Evolutionary conservation across 2,888 invertebrate genomes (phyloP), one percentile per base, ranked within the genome.

Genomic region (Apoderus coryli): DNA sequence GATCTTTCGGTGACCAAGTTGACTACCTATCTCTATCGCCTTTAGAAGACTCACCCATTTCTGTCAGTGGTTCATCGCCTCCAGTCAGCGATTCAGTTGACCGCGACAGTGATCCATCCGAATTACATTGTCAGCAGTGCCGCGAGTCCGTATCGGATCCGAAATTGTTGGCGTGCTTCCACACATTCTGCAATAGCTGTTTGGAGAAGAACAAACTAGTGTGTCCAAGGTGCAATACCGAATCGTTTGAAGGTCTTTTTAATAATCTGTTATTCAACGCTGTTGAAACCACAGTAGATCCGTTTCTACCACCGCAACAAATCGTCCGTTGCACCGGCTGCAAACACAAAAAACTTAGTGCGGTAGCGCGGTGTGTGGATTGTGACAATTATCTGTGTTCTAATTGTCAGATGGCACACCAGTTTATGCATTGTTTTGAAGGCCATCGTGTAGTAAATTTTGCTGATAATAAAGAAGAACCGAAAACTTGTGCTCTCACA

Each of bases 341-440:
- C 68, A 95, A 93, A 62, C 85, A 85, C 44, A 85, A 84, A 56
- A 86, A 90, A 58, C 77, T 85, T 11, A 82, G 81, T 72, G 93
- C 93, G 27, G 86, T 92, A 34, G 92, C 92, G 38, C 82, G 88
- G 56, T 95, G 93, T 61, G 81, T 88, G 52, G 93, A 95, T 60
- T 98, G 96, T 62, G 84, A 85, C 52, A 90, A 90, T 57, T 88
- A 84, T 57, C 73, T 98, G 46, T 96, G 96, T 64, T 78, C 85
- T 35, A 90, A 92, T 59, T 96, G 96, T 72, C 89, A 90, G 50
- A 92, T 92, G 77, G 95, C 95, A 39, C 96, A 96, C 63, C 89
- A 93, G 63, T 92, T 86, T 59, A 95, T 96, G 93, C 92, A 93
- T 60, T 95, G 93, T 59, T 96, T 96, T 60, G 90, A 92, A 58